These are phyloP conservation scores for Epinephelus fuscoguttatus DNA, from an alignment of 2,113 vertebrate genomes.

Conservation along the genomic window DNA sequence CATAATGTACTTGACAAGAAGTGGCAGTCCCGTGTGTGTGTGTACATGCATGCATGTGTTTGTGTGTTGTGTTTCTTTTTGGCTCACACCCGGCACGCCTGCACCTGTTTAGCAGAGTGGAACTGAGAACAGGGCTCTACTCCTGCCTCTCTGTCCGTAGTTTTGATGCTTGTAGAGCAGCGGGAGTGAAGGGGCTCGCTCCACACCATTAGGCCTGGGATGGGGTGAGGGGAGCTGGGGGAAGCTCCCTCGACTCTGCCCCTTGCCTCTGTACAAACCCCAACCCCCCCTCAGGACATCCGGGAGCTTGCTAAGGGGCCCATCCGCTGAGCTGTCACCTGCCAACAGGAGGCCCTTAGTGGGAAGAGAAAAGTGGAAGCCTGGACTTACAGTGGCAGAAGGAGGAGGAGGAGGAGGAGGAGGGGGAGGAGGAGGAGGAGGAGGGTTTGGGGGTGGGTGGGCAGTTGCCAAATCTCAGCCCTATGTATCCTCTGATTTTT, in stretches of 20 bases:
- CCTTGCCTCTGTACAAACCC: constrained; percentile 24
- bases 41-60: constrained; percentile 17
- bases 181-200: constrained; percentile 55
- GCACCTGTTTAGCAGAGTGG: constrained; percentile 69
- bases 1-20: constrained; percentile 49
- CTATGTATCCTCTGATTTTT: constrained; percentile 1
- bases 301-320: constrained; percentile 49
- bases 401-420: neutral
- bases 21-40: constrained; percentile 35
- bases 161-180: constrained; percentile 55
- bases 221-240: constrained; percentile 35
- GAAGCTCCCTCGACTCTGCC: constrained; percentile 42
- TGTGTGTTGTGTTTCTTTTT: constrained; percentile 25
- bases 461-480: constrained; percentile 6
- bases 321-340: constrained; percentile 60
- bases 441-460: neutral
- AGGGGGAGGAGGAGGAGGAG: neutral
- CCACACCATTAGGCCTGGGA: constrained; percentile 61
- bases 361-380: constrained; percentile 23
- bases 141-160: constrained; percentile 53
- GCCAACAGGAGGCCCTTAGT: constrained; percentile 54
- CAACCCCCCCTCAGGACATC: constrained; percentile 16
- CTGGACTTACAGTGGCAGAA: neutral
- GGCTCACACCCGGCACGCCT: constrained; percentile 27
- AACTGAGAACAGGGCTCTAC: constrained; percentile 65